Conservation (phyloP, 1,140 invertebrate species). For the Drosophila malerkotliana region DNA sequence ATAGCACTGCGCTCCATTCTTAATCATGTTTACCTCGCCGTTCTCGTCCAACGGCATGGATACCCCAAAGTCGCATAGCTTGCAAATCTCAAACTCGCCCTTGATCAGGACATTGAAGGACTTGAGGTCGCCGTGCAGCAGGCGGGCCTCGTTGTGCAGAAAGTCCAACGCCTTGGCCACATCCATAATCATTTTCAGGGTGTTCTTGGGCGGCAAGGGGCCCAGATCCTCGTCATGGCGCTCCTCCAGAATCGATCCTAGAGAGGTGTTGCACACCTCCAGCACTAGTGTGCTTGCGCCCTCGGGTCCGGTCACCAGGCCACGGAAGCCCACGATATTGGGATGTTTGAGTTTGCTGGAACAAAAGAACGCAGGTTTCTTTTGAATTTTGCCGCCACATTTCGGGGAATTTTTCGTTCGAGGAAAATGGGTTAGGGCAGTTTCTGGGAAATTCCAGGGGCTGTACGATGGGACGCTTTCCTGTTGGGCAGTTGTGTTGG, state of each 20-base stretch:
- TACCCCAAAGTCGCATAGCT: constrained; percentile 94
- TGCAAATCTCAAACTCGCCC: constrained; percentile 89
- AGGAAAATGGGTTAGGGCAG: neutral
- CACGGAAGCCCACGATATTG: constrained; percentile 93
- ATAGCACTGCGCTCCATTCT: constrained; percentile 84
- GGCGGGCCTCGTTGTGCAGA: constrained; percentile 88
- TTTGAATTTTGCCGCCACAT: neutral
- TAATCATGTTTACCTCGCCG: constrained; percentile 86
- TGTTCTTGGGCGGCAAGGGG: constrained; percentile 87
- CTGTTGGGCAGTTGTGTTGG: too few relatives aligned
- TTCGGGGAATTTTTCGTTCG: neutral
- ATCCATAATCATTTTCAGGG: constrained; percentile 87
- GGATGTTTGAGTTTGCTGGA: constrained; percentile 90
- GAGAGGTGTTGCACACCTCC: constrained; percentile 88
- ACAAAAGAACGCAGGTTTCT: constrained; percentile 67
- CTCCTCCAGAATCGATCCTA: constrained; percentile 90
- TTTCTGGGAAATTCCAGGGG: too few relatives aligned
- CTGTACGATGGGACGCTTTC: too few relatives aligned
- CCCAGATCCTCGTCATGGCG: constrained; percentile 85
- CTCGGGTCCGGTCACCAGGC: constrained; percentile 86
- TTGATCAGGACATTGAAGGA: constrained; percentile 92
- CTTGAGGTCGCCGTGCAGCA: constrained; percentile 94
- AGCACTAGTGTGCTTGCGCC: constrained; percentile 89
- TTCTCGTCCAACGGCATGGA: constrained; percentile 88
- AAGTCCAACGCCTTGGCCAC: constrained; percentile 90